Evolutionary conservation across 1,140 invertebrate species (phyloP), one percentile per base, ranked within the genome.

Genomic region (Musca domestica): DNA sequence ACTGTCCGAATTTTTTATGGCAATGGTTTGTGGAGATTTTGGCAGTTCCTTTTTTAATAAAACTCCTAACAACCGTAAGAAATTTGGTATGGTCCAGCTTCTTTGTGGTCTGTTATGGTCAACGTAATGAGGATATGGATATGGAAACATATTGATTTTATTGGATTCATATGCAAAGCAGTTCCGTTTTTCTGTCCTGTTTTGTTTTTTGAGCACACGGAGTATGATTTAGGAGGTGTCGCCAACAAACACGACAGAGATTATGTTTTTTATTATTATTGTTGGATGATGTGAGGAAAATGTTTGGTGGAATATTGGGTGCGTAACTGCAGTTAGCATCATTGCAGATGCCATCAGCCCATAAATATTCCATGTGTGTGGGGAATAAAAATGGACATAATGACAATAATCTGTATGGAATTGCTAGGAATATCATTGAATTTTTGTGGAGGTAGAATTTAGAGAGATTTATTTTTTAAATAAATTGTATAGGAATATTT

Each of bases 151-250:
- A 70, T 73, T 70, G 70, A 71, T 78, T 78, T 78, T 78, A 78
- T 76, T 74, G 70, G 68, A 76, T 78, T 75, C 70, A 74, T 78
- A 78, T 78, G 76, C 75, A 78, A 78, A 78, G 67, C 69, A 56
- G 25, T 17, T 27, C 19, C 7, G 3, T 64, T 7, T 20, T n/a
- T 27, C 41, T 63, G 27, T 46, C 47, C 51, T 23, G 20, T 23
- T n/a, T 10, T 19, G 27, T 9, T 30, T 5, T 41, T 41, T 41
- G 34, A 30, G 27, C 34, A 41, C 5, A 10, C 12, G 20, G 2
- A 9, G n/a, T 51, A 19, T 19, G 7, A 61, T 61, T 61, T 61
- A 61, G 56, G 17, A 61, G 56, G 56, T 61, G 56, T 61, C 56
- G 9, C 56, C 10, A 6, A 34, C 56, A 41, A 51, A n/a, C 1